These are phyloP conservation scores for Amiota communis DNA, from an alignment of 2,888 invertebrate genomes.

Conservation along the genomic window DNA sequence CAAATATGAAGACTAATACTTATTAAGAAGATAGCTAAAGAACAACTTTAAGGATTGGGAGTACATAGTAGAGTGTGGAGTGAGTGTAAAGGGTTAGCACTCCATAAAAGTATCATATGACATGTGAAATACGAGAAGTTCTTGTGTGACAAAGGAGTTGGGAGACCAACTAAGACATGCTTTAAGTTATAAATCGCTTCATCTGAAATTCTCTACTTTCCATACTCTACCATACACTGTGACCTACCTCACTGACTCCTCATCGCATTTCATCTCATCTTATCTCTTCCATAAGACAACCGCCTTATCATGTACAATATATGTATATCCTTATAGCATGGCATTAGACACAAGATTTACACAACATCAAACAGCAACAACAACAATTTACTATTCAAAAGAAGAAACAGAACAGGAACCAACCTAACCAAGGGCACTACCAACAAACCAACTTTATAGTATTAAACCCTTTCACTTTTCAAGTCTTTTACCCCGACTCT, in stretches of 20 bases:
- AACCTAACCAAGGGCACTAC: too few species aligned
- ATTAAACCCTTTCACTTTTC: not conserved
- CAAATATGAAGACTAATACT: not conserved
- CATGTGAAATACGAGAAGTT: conserved; percentile 15
- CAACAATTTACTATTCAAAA: too few species aligned
- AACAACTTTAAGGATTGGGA: not conserved
- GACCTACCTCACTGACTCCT: too few species aligned
- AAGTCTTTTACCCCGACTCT: not conserved
- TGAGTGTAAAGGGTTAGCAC: not conserved
- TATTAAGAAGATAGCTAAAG: not conserved
- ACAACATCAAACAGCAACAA: conserved; percentile 23
- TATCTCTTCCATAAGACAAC: too few species aligned
- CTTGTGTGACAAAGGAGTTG: not conserved
- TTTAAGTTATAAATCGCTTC: conserved; percentile 9
- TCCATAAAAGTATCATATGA: conserved; percentile 33
- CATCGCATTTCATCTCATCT: too few species aligned
- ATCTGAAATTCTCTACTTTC: not conserved
- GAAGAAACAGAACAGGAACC: too few species aligned
- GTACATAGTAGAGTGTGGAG: not conserved
- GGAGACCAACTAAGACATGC: not conserved
- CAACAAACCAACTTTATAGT: too few species aligned
- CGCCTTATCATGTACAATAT: not conserved
- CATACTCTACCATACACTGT: too few species aligned
- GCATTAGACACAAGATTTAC: conserved; percentile 32
- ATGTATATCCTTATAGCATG: conserved; percentile 21